Conservation (phyloP, 2,113 vertebrate genomes). For the Amphilophus citrinellus region DNA sequence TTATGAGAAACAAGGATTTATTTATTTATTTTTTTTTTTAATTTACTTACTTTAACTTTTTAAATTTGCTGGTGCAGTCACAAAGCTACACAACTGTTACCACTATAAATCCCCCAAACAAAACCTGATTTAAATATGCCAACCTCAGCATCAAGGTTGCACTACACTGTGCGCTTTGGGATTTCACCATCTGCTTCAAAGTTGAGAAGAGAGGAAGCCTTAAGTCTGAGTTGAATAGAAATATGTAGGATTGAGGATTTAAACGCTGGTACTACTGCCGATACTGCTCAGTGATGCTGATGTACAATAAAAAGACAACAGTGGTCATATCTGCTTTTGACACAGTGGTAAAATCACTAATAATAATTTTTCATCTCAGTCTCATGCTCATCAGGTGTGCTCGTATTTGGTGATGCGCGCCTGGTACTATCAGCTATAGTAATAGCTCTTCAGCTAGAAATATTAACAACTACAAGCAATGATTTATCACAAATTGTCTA, state of each 20-base stretch:
- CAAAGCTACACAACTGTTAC: background rate
- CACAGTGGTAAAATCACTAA: background rate
- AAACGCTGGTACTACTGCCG: no score
- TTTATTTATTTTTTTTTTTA: background rate
- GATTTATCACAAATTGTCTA: background rate
- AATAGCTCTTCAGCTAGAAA: background rate
- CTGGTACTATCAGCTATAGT: background rate
- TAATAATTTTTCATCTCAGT: background rate
- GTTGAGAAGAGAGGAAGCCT: no score
- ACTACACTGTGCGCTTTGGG: no score
- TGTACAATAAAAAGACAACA: background rate
- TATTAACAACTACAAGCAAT: background rate
- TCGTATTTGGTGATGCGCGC: background rate
- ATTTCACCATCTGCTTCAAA: no score
- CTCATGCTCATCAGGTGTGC: background rate
- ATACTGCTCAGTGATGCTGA: no score
- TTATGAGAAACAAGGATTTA: rapidly evolving
- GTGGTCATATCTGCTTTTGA: background rate
- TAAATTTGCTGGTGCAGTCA: rapidly evolving
- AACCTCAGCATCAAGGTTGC: no score
- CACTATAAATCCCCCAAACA: no score
- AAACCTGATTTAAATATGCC: no score
- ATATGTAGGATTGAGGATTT: no score
- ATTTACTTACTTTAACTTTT: background rate
- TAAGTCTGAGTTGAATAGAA: no score